Evolutionary conservation across 2,888 invertebrate species (phyloP), one percentile per base, ranked within the genome.

Genomic region (Torymus texanus): DNA sequence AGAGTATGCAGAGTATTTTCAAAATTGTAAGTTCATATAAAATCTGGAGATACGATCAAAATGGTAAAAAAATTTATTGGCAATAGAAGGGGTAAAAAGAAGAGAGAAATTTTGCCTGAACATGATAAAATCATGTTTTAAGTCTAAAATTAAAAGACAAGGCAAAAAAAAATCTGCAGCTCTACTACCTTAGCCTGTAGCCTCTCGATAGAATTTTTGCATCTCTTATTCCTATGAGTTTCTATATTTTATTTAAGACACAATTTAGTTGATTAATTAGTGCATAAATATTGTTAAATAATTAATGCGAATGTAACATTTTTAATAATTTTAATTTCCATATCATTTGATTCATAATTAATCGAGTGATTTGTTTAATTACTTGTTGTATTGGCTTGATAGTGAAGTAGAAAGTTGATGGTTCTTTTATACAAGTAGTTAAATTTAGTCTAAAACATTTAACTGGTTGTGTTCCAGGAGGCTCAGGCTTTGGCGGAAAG

Each of bases 401-500:
- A 79, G 78, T 67, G 67, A 71, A 74, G 82, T 82, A 80, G 82
- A 80, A 73, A 73, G 61, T 82, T 71, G 77, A 76, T 79, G 62
- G 74, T 76, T 62, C 55, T 75, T 13, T 73, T 70, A 65, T 76
- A 75, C 12, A 68, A 18, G n/a, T 68, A 70, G 61, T 79, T 77
- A 53, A 82, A 72, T 72, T 29, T 76, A 58, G 76, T 80, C 78
- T 80, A 16, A 78, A 79, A 67, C 24, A 75, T 77, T 76, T 16
- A 12, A 75, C 63, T 88, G 89, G 86, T 87, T 90, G 86, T 89
- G 88, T 90, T 90, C 86, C 90, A 90, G 92, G 92, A 89, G 91
- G 92, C 89, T 91, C 92, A 88, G 92, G 94, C 90, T 95, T 94
- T 92, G 95, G 96, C 88, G 96, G 96, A 91, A 96, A 96, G 93